Percentiles rank a stretch among this genome's conserved stretches.
These are phyloP conservation scores for Tauraco hartlaubi DNA, from an alignment of 2,797 vertebrate genomes.

Conservation along the genomic window DNA sequence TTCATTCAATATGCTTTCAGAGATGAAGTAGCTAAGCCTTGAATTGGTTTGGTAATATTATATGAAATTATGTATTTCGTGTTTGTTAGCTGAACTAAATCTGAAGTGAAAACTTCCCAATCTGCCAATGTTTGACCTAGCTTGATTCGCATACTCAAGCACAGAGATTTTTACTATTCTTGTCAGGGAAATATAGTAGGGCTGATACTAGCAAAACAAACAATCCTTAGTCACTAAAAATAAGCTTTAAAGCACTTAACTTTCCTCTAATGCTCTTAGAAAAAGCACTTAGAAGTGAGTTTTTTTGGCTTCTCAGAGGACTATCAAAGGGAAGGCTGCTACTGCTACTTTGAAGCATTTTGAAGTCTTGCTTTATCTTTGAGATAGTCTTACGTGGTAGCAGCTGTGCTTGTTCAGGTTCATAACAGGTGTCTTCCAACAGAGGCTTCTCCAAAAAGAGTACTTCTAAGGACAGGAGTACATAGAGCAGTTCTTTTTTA, in stretches of 20 bases:
- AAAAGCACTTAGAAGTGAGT: neutral
- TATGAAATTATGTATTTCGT: neutral
- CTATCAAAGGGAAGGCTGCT: neutral
- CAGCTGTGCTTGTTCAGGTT: neutral
- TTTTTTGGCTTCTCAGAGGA: neutral
- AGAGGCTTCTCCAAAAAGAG: neutral
- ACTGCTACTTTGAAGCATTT: neutral
- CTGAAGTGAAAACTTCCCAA: neutral
- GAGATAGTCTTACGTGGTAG: neutral
- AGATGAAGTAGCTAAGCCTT: neutral
- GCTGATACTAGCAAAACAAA: neutral
- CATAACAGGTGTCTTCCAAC: neutral
- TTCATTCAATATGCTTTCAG: neutral
- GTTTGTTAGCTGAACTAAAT: neutral
- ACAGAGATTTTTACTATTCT: neutral
- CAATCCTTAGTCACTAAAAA: neutral
- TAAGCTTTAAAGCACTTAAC: neutral
- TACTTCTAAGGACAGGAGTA: neutral
- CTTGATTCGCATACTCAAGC: neutral
- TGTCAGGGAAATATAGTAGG: neutral
- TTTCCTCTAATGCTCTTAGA: neutral
- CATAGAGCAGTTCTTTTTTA: neutral
- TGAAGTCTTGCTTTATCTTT: conserved; percentile 6
- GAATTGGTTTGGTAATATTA: neutral
- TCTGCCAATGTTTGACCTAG: neutral